Base-by-base conservation (phyloP, 2,888 invertebrate genomes). In the Drosophila anomelani region DNA sequence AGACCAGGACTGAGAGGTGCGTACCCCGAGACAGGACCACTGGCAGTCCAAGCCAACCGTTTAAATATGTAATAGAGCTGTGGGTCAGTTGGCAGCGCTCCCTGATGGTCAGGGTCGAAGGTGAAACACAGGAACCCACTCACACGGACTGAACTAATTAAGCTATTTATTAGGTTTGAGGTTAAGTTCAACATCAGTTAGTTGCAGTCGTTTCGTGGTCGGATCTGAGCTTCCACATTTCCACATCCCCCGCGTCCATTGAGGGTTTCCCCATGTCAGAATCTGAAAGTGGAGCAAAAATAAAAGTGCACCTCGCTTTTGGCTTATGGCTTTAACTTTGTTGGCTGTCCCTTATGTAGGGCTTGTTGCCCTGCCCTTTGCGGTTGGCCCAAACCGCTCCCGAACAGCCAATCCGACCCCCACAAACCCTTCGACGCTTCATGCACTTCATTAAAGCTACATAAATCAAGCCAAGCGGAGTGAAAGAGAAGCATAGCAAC, bases 111-210 rank as follows among this genome's bases (percentile, higher is more conserved):
- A 23, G 63, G 51, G 36, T 51, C 72, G 43, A 75, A 74, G 74
- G 74, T 74, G 74, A 75, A 64, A 57, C 69, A 54, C 55, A 53
- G 63, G 36, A 69, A 38, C 36, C 49, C 64, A 39, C 51, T 38
- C 63, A 51, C 68, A 82, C 62, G 77, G 76, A 77, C 73, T 70
- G 67, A 79, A 85, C 88, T 85, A 85, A 85, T 85, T 85, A 85
- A 85, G 88, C 88, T 86, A 85, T 85, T 85, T 85, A 85, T 85
- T 86, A 86, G 81, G 88, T 86, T 86, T 85, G 84, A 77, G 85
- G 88, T 85, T 78, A 81, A 81, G 86, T 88, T 85, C 84, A 88
- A 69, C 77, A 55, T 68, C 73, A 81, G 79, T 88, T 85, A 76
- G 76, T 67, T 83, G 80, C 83, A 80, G 76, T 78, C 76, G 53